Conservation (phyloP, 2,797 vertebrate species). For the Micrastur ruficollis region DNA sequence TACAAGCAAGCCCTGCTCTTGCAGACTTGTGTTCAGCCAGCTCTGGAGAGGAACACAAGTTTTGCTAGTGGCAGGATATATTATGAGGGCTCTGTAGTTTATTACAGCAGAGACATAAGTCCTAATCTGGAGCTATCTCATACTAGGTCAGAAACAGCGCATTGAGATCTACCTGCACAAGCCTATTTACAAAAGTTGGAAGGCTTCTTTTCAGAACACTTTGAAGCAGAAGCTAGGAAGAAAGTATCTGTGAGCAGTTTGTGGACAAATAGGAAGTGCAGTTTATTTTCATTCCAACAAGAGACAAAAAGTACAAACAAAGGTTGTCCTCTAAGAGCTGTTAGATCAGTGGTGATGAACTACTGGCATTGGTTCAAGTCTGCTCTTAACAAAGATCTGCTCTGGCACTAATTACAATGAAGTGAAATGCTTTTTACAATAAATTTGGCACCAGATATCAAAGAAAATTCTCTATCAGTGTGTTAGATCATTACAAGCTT, state of each 20-base stretch:
- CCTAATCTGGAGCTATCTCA: neutral
- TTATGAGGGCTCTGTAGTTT: neutral
- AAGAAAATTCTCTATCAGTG: neutral
- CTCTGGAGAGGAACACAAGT: neutral
- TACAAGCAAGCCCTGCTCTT: neutral
- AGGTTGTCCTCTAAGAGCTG: neutral
- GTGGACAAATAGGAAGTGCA: neutral
- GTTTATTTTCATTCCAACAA: neutral
- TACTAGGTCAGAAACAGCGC: neutral
- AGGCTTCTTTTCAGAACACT: neutral
- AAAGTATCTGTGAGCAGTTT: neutral
- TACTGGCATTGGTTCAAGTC: neutral
- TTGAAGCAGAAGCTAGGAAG: neutral
- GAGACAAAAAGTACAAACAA: neutral
- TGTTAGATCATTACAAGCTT: neutral
- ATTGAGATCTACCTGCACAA: neutral
- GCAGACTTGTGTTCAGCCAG: neutral
- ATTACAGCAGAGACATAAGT: neutral
- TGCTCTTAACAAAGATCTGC: neutral
- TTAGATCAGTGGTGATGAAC: neutral
- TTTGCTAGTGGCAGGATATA: neutral
- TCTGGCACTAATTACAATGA: neutral
- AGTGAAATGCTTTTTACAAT: neutral
- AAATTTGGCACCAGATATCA: neutral
- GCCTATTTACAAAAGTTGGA: neutral